Base-by-base conservation (phyloP, 2,113 vertebrate species). In the Ageneiosus marmoratus region DNA sequence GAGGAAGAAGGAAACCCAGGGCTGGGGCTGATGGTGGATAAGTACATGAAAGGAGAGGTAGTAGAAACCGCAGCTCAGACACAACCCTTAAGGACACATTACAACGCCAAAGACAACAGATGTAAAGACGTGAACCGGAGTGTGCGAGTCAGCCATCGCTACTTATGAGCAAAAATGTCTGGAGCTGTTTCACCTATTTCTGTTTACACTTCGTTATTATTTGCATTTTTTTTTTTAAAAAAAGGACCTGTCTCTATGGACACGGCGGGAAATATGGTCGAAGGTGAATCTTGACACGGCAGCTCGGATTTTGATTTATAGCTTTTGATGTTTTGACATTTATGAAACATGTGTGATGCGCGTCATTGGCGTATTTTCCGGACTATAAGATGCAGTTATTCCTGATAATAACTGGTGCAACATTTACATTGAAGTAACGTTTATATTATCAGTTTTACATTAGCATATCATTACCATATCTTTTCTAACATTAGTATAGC, bases 101-200 rank as follows among this genome's bases (percentile, higher is more conserved):
- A 91, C 91, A 93, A 94, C 92, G 95, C 95, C 89, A 96, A 97
- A 91, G 97, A 98, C 95, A 98, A 99, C 94, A 95, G 96, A 12
- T 94, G 93, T 48, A 95, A 97, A 94, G 95, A 94, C 83, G 93
- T 91, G 82, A 91, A 90, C 79, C 90, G 89, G 88, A 83, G 92
- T 83, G 90, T 93, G 85, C 94, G 93, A 82, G 86, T 93, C 87
- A 95, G 91, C 93, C 95, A 97, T 91, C 94, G 95, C 70, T 91
- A 90, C 0, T 85, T 91, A 67, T 92, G 84, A 91, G 83, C 80
- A 4, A 78, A 73, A 0, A 34, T 9, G 27, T 74, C 56, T 60
- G 44, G 13, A 48, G n/a, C n/a, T 56, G 15, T 29, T 82, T 93
- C 92, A 4, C 20, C 37, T 73, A 9, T 73, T 84, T 79, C 63